Percentiles rank a stretch among this genome's conserved stretches.
phyloP scores from a whole-genome alignment of 1,140 invertebrate genomes.

The Drosophila willistoni region DNA sequence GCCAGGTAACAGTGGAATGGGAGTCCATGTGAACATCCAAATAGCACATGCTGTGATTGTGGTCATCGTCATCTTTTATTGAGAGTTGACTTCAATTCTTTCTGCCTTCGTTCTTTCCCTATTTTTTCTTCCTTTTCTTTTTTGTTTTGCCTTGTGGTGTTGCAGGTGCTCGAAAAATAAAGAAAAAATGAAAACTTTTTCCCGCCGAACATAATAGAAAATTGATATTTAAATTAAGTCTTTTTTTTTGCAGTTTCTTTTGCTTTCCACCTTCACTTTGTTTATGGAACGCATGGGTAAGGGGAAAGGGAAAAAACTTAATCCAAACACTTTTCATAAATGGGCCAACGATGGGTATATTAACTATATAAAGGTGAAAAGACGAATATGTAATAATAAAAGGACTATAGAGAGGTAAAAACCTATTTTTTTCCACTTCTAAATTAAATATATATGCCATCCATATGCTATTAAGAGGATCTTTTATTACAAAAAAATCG shows the following conservation, averaged over 20 bases:
- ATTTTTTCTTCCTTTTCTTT: neutral
- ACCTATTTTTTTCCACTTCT: too few relatives aligned
- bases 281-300: neutral
- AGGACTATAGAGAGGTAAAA: too few relatives aligned
- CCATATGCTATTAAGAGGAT: too few relatives aligned
- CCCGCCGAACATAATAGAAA: conserved; percentile 34
- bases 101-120: neutral
- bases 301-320: conserved; percentile 5
- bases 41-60: conserved; percentile 64
- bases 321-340: conserved; percentile 14
- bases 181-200: neutral
- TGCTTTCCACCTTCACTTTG: conserved; percentile 13
- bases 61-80: conserved; percentile 57
- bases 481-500: too few relatives aligned
- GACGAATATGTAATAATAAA: too few relatives aligned
- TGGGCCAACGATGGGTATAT: neutral
- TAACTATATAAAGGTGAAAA: neutral
- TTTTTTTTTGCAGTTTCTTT: neutral
- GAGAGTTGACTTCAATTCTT: conserved; percentile 27
- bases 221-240: conserved; percentile 44
- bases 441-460: too few relatives aligned
- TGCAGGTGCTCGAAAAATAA: conserved; percentile 22
- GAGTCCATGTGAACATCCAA: neutral
- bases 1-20: conserved; percentile 1
- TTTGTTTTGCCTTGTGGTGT: conserved; percentile 14